A percentile compares a stretch with the other conserved stretches of the same genome.
These are phyloP conservation scores for Gymnosoma rotundatum DNA, from an alignment of 2,888 invertebrate species.

Conservation along the genomic window DNA sequence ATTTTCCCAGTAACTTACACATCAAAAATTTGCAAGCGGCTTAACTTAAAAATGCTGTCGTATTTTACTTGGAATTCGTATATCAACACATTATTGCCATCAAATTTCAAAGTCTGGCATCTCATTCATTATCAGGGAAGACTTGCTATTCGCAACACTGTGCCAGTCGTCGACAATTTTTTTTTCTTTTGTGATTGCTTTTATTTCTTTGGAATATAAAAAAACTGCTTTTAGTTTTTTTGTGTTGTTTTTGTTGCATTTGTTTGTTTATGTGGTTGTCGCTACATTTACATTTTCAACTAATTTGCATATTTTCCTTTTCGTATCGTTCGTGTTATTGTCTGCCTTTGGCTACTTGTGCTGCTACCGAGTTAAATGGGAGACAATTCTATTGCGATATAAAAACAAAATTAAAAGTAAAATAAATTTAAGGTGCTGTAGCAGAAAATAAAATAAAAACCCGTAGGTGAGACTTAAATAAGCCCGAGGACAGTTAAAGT, in stretches of 20 bases:
- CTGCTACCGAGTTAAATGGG: slow-evolving; percentile 58
- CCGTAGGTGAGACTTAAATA: slow-evolving; percentile 65
- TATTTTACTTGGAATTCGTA: too few relatives aligned
- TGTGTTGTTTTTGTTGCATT: slow-evolving; percentile 25
- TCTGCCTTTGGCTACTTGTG: slow-evolving; percentile 60
- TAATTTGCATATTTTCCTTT: slow-evolving; percentile 79
- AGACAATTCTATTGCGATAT: slow-evolving; percentile 22
- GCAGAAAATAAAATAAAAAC: slow-evolving; percentile 45
- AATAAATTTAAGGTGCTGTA: slow-evolving; percentile 63
- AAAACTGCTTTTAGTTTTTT: slow-evolving; percentile 10
- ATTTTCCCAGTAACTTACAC: too few relatives aligned
- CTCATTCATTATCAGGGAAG: background rate
- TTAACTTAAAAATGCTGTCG: too few relatives aligned
- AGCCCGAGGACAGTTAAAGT: slow-evolving; percentile 65
- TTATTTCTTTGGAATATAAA: slow-evolving; percentile 38
- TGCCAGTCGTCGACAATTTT: slow-evolving; percentile 18
- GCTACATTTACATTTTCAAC: slow-evolving; percentile 77
- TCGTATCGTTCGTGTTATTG: slow-evolving; percentile 47
- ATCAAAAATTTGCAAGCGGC: too few relatives aligned
- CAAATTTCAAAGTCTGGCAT: too few relatives aligned
- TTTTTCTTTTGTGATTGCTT: slow-evolving; percentile 64
- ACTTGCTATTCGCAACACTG: slow-evolving; percentile 13
- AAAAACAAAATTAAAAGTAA: slow-evolving; percentile 70
- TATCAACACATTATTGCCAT: too few relatives aligned
- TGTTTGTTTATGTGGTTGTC: slow-evolving; percentile 67